Base-by-base conservation (phyloP, 2,797 vertebrate species). In the Notolabrus celidotus region DNA sequence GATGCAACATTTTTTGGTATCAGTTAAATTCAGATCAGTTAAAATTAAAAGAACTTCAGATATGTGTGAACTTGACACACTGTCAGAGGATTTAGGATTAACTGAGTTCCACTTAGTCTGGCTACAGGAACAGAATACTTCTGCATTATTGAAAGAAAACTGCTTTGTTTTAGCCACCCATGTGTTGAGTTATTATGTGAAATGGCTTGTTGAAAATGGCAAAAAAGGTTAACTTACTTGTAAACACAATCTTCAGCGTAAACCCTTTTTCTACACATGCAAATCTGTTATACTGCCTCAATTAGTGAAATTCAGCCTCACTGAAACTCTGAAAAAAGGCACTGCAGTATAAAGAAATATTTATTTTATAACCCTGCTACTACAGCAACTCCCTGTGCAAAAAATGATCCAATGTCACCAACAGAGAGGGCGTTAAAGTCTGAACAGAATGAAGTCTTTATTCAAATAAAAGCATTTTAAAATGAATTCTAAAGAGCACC, bases 391-490 rank as follows among this genome's bases (percentile, higher is more conserved):
- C 70, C 70, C 42, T 17, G 51, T 67, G 45, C 61, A 73, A 64
- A 71, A 56, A 22, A 14, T 14, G 38, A 12, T 5, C 15, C 62
- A 23, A 38, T 43, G 17, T 41, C 31, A 23, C 61, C 23, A 68
- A 78, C 62, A 68, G 52, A 83, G 42, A 68, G 67, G 65, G 77
- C 78, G 52, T 63, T 59, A 68, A 67, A 19, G 34, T 69, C 54
- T 51, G 57, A 79, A 78, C 57, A 89, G 64, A 86, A 71, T 80
- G 70, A 80, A 74, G 66, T 83, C 86, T 92, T 94, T 92, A 92
- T 93, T 93, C 17, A 55, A 88, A 77, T 89, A 87, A 90, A 90
- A 89, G 55, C 80, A 82, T 76, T 81, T 86, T 71, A 87, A 91
- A 79, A 80, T 80, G 62, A 67, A 67, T 42, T 66, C 88, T 77